These are phyloP conservation scores for Raja brachyura DNA, from an alignment of 2,113 vertebrate species.

Conservation along the genomic window DNA sequence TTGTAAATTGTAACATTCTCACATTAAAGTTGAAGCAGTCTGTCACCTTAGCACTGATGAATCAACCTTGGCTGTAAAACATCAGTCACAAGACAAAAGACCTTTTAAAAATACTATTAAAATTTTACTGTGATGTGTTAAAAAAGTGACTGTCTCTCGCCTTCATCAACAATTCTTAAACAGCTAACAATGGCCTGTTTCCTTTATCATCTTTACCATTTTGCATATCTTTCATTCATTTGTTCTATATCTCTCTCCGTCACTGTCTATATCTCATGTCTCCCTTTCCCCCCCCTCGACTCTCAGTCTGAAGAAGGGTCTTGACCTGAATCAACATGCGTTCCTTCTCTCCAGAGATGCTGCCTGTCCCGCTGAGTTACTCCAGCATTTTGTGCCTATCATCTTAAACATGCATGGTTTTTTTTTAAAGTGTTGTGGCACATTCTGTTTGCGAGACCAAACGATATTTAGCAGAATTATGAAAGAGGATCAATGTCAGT, in stretches of 20 bases:
- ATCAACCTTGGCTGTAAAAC: neutral
- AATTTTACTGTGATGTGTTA: conserved; percentile 35
- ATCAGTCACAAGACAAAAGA: neutral
- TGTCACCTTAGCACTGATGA: conserved; percentile 15
- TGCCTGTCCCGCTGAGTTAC: too few relatives aligned
- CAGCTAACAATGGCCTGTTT: too few relatives aligned
- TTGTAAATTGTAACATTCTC: conserved; percentile 31
- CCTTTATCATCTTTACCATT: too few relatives aligned
- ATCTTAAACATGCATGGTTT: neutral
- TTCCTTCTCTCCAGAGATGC: too few relatives aligned
- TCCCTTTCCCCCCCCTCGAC: too few relatives aligned
- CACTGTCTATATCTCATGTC: too few relatives aligned
- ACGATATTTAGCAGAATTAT: neutral
- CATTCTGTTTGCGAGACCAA: neutral
- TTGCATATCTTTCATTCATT: too few relatives aligned
- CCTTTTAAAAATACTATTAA: conserved; percentile 24
- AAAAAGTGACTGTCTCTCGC: conserved; percentile 13
- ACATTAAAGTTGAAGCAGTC: neutral
- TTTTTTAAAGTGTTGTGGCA: neutral
- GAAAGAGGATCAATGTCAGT: neutral
- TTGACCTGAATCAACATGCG: too few relatives aligned
- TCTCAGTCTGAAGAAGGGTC: too few relatives aligned
- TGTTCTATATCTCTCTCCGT: too few relatives aligned
- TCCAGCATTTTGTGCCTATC: too few relatives aligned
- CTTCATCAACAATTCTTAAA: neutral